Evolutionary conservation across 2,888 invertebrate genomes (phyloP).

Genomic region (Drosophila heteroneura): DNA sequence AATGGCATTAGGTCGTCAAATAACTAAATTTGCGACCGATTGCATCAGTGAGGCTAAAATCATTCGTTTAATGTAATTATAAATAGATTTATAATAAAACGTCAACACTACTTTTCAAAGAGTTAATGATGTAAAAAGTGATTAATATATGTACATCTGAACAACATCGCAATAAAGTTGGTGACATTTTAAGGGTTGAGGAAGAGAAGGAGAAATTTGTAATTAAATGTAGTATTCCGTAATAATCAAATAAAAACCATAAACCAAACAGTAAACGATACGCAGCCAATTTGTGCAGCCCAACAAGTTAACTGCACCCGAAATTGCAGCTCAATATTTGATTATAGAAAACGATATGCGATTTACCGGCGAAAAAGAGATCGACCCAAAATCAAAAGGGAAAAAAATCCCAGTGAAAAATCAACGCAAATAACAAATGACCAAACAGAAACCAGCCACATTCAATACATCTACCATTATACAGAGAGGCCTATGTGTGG

Average conservation of each 20-base stretch:
- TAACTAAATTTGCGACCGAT: background rate
- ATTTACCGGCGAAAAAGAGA: constrained; percentile 23
- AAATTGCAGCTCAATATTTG: constrained; percentile 75
- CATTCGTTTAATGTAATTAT: background rate
- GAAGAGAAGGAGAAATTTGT: background rate
- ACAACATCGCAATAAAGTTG: background rate
- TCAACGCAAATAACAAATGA: constrained; percentile 77
- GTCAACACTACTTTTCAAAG: background rate
- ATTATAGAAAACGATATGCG: constrained; percentile 68
- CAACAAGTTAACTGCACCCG: constrained; percentile 64
- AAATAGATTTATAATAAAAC: background rate
- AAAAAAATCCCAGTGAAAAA: constrained; percentile 35
- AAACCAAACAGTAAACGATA: constrained; percentile 34
- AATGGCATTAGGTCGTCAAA: background rate
- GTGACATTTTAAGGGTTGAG: background rate
- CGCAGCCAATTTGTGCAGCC: constrained; percentile 27
- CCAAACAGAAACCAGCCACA: constrained; percentile 50
- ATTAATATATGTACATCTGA: background rate
- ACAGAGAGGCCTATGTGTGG: constrained; percentile 22
- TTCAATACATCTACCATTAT: constrained; percentile 16
- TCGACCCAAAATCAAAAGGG: constrained; percentile 29
- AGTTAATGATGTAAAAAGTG: background rate
- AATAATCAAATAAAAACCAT: constrained; percentile 35
- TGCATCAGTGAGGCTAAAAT: background rate
- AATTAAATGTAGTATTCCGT: constrained; percentile 7